Conservation (phyloP, 1,140 invertebrate species). For the Drosophila mauritiana region DNA sequence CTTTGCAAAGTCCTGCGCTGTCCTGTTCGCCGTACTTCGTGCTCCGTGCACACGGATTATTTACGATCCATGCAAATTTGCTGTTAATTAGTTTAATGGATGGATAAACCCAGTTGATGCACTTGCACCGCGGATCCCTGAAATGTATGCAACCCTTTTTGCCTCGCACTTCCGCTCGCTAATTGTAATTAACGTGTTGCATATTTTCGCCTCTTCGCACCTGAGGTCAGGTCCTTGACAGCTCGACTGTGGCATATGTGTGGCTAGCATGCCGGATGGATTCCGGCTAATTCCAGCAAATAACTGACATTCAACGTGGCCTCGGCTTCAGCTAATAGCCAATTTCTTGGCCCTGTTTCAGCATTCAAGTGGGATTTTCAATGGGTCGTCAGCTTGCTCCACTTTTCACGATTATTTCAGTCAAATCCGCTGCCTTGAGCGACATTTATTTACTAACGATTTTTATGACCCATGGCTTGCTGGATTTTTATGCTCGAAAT, state of each 20-base stretch:
- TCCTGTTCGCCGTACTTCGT: neutral
- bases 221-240: constrained; percentile 20
- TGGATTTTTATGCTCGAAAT: constrained; percentile 43
- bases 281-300: constrained; percentile 26
- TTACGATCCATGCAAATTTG: constrained; percentile 83
- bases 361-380: constrained; percentile 37
- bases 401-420: neutral
- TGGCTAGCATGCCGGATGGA: constrained; percentile 1
- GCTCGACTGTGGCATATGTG: constrained; percentile 27
- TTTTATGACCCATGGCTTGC: constrained; percentile 30
- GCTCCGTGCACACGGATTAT: constrained; percentile 69
- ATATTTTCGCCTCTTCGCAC: constrained; percentile 44
- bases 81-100: constrained; percentile 84
- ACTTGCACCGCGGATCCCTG: constrained; percentile 46
- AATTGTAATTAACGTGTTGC: constrained; percentile 82
- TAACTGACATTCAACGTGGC: constrained; percentile 15
- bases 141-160: constrained; percentile 52
- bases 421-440: neutral
- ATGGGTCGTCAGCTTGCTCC: neutral
- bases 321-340: neutral
- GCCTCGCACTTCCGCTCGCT: constrained; percentile 70
- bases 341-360: constrained; percentile 1
- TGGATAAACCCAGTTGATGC: constrained; percentile 80
- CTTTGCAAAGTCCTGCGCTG: constrained; percentile 23
- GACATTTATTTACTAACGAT: constrained; percentile 43